Evolutionary conservation across 1,140 invertebrate species (phyloP).

Genomic region (Bathynomus jamesi): DNA sequence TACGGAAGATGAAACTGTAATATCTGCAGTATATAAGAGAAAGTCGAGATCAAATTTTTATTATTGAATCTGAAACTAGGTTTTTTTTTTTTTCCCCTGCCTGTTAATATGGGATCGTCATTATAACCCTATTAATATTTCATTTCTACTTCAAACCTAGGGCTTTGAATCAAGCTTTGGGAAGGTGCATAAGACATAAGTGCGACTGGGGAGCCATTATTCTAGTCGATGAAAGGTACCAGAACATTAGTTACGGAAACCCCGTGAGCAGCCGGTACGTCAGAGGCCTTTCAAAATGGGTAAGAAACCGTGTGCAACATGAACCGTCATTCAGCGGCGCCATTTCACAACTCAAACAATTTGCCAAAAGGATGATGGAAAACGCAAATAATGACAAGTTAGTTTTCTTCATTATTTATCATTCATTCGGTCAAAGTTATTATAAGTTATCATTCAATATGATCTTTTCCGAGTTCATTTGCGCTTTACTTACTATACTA

Average conservation of each 20-base stretch:
- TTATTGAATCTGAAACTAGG: too few relatives aligned
- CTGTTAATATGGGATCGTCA: too few relatives aligned
- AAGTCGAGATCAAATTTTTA: too few relatives aligned
- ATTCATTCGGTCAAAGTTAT: too few relatives aligned
- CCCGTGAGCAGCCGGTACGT: constrained; percentile 43
- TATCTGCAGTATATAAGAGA: too few relatives aligned
- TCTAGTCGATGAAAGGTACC: constrained; percentile 58
- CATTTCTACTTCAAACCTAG: too few relatives aligned
- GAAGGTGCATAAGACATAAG: constrained; percentile 58
- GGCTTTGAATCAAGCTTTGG: constrained; percentile 56
- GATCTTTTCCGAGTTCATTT: too few relatives aligned
- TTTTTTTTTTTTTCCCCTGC: too few relatives aligned
- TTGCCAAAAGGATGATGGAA: constrained; percentile 15
- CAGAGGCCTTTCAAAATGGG: constrained; percentile 46
- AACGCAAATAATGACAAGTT: constrained; percentile 8
- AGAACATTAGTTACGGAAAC: constrained; percentile 8
- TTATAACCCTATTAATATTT: too few relatives aligned
- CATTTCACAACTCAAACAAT: constrained; percentile 1
- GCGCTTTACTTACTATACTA: too few relatives aligned
- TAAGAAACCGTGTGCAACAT: constrained; percentile 40
- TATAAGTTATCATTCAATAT: too few relatives aligned
- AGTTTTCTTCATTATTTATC: neutral
- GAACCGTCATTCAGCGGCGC: constrained; percentile 8
- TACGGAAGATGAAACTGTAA: too few relatives aligned
- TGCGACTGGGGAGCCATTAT: constrained; percentile 65